Evolutionary conservation across 2,797 vertebrate species (phyloP), one percentile per base, ranked within the genome.

Genomic region (Crax fasciolata): DNA sequence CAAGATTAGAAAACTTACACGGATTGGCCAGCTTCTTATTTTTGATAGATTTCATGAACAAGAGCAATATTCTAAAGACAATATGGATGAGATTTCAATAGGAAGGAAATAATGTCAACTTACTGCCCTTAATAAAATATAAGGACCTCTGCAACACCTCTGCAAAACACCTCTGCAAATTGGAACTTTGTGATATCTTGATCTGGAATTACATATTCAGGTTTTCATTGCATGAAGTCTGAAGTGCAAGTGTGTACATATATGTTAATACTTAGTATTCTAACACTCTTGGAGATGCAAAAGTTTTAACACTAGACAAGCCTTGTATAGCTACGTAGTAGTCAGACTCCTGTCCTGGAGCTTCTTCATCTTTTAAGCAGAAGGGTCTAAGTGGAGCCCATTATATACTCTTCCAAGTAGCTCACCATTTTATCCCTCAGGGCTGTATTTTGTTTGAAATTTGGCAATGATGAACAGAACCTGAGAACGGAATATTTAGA

Each of bases 301-400:
- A 80, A 32, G 18, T 35, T 54, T 16, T 67, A 74, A 25, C 27
- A 41, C 21, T 35, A 10, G 46, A 54, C 27, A 77, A 59, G 21
- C 21, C 35, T 25, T 41, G 10, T 6, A 1, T 12, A 55, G 14
- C 32, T 78, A 19, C 24, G 1, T 6, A 4, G 0, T 1, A 21
- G 28, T 46, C 17, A 62, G 25, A 62, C 21, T 25, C n/a, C 28
- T 46, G 9, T 6, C 39, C 35, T 25, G 41, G 73, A 19, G 11
- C 6, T 74, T n/a, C 30, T 54, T 12, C 4, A 0, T 16, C 32
- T 18, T 32, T 39, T 18, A 35, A 24, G 48, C 11, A 24, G 41
- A 32, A 19, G 32, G 23, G 5, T 52, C 8, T 11, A 8, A 67
- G 19, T 6, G 24, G 10, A 84, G 2, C 12, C 5, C 5, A 1